These are phyloP conservation scores for Orussus abietinus DNA, from an alignment of 1,140 invertebrate genomes.

Conservation along the genomic window DNA sequence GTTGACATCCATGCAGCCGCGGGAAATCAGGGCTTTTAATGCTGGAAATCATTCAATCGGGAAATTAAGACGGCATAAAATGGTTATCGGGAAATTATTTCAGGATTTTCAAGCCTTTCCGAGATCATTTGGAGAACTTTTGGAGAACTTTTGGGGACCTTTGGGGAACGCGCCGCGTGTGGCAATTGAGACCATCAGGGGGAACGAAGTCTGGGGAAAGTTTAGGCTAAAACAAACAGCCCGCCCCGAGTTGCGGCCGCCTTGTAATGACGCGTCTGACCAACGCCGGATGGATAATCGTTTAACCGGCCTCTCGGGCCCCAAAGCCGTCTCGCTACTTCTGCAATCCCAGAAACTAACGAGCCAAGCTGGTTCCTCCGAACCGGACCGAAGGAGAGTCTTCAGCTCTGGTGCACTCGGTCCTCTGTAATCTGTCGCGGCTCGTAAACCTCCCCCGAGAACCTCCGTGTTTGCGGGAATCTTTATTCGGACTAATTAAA, in stretches of 20 bases:
- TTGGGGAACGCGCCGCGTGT: conserved; percentile 2
- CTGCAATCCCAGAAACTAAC: background rate
- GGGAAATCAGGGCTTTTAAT: no score
- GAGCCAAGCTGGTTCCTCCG: background rate
- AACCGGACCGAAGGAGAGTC: background rate
- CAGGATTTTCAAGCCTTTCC: no score
- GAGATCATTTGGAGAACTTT: no score
- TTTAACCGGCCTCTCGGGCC: conserved; percentile 2
- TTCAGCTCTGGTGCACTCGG: no score
- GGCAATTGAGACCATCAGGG: background rate
- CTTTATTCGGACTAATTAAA: no score
- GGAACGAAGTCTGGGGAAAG: background rate
- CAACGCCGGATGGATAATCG: background rate
- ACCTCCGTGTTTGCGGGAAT: no score
- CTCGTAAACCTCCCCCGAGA: background rate
- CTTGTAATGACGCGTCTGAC: conserved; percentile 3
- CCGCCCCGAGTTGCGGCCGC: background rate
- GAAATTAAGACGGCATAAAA: no score
- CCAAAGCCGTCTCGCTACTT: background rate
- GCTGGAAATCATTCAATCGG: no score
- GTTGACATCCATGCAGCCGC: no score
- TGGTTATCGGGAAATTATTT: no score
- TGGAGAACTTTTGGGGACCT: no score
- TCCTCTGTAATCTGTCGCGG: background rate
- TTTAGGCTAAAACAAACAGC: background rate